phyloP scores from a whole-genome alignment of 2,888 invertebrate genomes.

The Punctoribates punctum region DNA sequence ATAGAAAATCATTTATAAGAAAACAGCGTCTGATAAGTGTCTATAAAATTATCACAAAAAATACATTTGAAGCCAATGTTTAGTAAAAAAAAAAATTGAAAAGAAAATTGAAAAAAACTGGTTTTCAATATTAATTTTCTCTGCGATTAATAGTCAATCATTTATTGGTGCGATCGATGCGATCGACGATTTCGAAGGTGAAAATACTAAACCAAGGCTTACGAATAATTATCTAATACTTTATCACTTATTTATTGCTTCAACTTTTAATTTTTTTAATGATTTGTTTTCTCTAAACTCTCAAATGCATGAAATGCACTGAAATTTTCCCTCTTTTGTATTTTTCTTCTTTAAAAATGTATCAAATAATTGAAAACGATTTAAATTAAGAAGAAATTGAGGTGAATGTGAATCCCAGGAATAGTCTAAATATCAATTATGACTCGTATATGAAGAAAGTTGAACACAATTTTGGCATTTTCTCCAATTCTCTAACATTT shows the following conservation, averaged over 20 bases:
- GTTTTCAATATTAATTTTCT: background rate
- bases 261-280: background rate
- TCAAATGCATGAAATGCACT: background rate
- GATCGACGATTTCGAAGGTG: background rate
- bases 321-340: background rate
- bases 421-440: background rate
- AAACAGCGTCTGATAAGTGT: background rate
- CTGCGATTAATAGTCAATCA: background rate
- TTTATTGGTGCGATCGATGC: constrained; percentile 27
- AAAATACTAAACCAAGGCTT: constrained; percentile 32
- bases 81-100: too few relatives aligned
- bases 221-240: constrained; percentile 2
- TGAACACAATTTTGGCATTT: background rate
- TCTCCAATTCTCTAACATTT: too few relatives aligned
- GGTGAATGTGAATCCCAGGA: constrained; percentile 26
- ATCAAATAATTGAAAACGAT: background rate
- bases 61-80: too few relatives aligned
- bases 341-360: background rate
- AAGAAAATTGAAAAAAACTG: too few relatives aligned
- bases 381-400: background rate
- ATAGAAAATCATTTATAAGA: background rate
- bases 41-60: too few relatives aligned
- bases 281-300: background rate
- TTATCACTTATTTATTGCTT: constrained; percentile 3
- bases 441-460: background rate